A percentile compares a stretch with the other conserved stretches of the same genome.
phyloP scores from a whole-genome alignment of 2,797 vertebrate genomes.

The Acanthurus tractus region DNA sequence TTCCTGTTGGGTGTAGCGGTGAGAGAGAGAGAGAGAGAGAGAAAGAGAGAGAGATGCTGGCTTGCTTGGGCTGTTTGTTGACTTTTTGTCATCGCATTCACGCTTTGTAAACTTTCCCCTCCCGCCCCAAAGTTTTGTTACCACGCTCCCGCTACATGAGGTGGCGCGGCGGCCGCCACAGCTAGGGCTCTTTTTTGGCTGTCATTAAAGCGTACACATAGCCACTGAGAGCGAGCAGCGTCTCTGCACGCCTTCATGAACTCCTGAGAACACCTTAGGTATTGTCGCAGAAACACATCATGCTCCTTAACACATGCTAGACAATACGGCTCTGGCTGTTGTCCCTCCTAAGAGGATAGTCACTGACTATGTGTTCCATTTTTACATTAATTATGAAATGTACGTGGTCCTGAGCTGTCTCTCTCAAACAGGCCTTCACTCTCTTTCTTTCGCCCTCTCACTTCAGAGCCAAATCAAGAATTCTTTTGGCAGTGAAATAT shows the following conservation, averaged over 20 bases:
- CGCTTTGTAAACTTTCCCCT: constrained; percentile 84
- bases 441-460: constrained; percentile 67
- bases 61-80: constrained; percentile 83
- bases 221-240: constrained; percentile 44
- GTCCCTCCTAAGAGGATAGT: constrained; percentile 72
- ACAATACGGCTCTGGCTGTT: constrained; percentile 58
- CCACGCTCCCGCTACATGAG: constrained; percentile 43
- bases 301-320: constrained; percentile 53
- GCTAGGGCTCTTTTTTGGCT: constrained; percentile 53
- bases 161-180: constrained; percentile 47
- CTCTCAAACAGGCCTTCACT: constrained; percentile 64
- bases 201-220: constrained; percentile 69
- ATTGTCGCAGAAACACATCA: constrained; percentile 39
- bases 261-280: constrained; percentile 21
- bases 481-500: constrained; percentile 82
- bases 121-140: constrained; percentile 75
- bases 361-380: constrained; percentile 60
- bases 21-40: constrained; percentile 44
- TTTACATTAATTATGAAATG: constrained; percentile 80
- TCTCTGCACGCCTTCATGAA: constrained; percentile 46
- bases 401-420: constrained; percentile 63
- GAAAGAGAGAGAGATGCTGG: constrained; percentile 39
- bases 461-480: constrained; percentile 82
- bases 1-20: constrained; percentile 83
- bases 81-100: constrained; percentile 83